These are phyloP conservation scores for Orthonyx spaldingii DNA, from an alignment of 2,113 vertebrate genomes.

Conservation along the genomic window DNA sequence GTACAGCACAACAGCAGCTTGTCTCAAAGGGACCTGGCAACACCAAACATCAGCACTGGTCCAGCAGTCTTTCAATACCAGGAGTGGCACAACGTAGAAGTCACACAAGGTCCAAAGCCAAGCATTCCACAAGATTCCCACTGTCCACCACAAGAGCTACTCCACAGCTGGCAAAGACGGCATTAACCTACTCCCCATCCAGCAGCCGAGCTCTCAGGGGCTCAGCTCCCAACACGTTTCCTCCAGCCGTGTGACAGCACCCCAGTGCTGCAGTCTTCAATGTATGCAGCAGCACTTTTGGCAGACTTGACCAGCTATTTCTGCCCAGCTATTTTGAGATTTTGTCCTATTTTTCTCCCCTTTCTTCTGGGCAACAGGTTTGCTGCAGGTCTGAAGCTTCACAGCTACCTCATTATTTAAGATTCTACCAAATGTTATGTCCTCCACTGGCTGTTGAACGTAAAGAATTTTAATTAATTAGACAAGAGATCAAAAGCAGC, in stretches of 20 bases:
- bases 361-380: not conserved
- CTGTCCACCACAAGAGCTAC: not conserved
- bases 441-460: rapidly evolving
- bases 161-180: not conserved
- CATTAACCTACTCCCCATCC: not conserved
- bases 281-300: not conserved
- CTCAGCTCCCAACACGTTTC: not conserved
- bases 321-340: not conserved
- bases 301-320: not conserved
- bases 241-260: not conserved
- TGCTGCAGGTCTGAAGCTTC: not conserved
- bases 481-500: not conserved
- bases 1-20: not conserved
- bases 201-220: not conserved
- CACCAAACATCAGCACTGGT: not conserved
- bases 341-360: not conserved
- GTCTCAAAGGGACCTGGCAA: not conserved
- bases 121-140: not conserved
- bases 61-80: not conserved
- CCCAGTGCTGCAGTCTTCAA: not conserved
- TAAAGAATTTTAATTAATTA: not conserved
- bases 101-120: not conserved
- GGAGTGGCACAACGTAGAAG: not conserved
- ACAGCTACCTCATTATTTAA: not conserved
- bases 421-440: not conserved